Percentiles rank a stretch among this genome's conserved stretches.
Conservation (phyloP, 53 echinoderm and acorn worm species). For the Glandiceps talaboti region DNA sequence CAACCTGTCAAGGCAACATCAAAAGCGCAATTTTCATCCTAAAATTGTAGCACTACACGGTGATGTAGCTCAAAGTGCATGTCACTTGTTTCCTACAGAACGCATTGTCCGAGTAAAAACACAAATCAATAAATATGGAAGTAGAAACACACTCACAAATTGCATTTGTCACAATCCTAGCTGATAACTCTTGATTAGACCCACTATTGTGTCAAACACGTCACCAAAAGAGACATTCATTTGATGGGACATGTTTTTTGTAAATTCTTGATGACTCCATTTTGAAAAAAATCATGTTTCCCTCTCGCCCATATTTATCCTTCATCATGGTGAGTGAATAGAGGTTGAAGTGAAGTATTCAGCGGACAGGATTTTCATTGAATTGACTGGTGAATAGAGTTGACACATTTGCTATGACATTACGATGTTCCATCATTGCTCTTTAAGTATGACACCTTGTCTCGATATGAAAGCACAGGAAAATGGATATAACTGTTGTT, state of each 20-base stretch:
- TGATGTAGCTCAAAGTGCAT: not conserved
- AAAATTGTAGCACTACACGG: not conserved
- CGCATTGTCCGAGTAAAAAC: not conserved
- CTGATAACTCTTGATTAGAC: not conserved
- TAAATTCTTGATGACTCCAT: not conserved
- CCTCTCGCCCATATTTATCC: not conserved
- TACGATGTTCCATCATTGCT: not conserved
- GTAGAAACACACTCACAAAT: not conserved
- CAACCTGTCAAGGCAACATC: not conserved
- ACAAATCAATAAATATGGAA: not conserved
- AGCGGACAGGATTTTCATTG: not conserved
- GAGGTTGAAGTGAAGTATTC: not conserved
- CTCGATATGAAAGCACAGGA: not conserved
- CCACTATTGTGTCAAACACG: not conserved
- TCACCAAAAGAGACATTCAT: not conserved
- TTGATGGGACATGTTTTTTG: not conserved
- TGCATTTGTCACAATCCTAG: not conserved
- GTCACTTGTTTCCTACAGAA: not conserved
- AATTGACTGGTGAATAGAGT: not conserved
- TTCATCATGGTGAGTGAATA: not conserved
- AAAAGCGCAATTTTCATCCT: not conserved
- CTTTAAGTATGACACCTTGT: not conserved
- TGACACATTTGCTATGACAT: not conserved
- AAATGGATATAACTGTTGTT: not conserved
- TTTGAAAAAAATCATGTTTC: not conserved